These are phyloP conservation scores for Ia io DNA, from an alignment of 2,113 vertebrate species.

Conservation along the genomic window DNA sequence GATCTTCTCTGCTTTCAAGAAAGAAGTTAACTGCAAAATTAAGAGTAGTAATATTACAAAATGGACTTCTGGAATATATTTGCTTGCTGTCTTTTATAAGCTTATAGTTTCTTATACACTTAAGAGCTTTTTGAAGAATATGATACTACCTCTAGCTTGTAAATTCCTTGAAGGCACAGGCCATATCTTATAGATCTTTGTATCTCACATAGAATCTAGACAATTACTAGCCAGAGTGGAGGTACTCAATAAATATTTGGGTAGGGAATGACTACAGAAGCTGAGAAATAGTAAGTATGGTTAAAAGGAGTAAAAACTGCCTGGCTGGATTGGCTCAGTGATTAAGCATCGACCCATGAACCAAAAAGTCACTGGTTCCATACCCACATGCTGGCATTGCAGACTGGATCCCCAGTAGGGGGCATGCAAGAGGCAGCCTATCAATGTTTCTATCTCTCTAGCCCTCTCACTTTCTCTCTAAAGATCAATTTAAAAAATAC, in stretches of 20 bases:
- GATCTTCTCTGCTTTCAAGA: not conserved
- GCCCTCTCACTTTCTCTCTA: too few species aligned
- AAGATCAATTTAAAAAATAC: too few species aligned
- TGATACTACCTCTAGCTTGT: slow-evolving; percentile 66
- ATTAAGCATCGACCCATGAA: too few species aligned
- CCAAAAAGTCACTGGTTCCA: too few species aligned
- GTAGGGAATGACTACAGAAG: not conserved
- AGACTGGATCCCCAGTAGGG: too few species aligned
- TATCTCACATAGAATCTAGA: slow-evolving; percentile 59
- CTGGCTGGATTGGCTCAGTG: too few species aligned
- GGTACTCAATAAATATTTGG: slow-evolving; percentile 35
- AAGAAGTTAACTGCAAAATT: not conserved
- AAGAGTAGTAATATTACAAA: not conserved
- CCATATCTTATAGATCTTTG: slow-evolving; percentile 54
- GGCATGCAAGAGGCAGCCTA: too few species aligned
- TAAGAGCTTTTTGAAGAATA: slow-evolving; percentile 66
- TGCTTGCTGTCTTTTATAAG: slow-evolving; percentile 60
- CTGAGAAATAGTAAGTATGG: not conserved
- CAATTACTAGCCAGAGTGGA: slow-evolving; percentile 39
- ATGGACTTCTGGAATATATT: slow-evolving; percentile 52
- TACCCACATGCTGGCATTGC: too few species aligned
- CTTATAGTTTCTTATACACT: slow-evolving; percentile 58
- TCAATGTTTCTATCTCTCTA: too few species aligned
- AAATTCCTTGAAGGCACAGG: slow-evolving; percentile 69
- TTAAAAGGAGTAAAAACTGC: slow-evolving; percentile 39